phyloP scores from a whole-genome alignment of 2,113 vertebrate species.

The Riparia riparia region DNA sequence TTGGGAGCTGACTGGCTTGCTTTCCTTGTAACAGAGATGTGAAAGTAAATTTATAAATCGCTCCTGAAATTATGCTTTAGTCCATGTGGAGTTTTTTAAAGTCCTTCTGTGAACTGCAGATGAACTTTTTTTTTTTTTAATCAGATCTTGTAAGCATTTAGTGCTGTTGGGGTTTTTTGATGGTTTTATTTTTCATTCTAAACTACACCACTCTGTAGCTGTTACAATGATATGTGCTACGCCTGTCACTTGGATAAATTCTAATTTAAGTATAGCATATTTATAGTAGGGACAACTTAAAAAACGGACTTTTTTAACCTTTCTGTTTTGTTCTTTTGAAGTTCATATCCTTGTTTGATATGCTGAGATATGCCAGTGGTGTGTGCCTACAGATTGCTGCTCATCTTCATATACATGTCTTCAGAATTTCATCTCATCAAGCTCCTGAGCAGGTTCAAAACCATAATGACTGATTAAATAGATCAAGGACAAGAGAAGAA shows the following conservation, averaged over 20 bases:
- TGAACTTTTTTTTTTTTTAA: background rate
- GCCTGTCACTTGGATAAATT: background rate
- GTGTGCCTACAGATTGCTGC: slow-evolving; percentile 93
- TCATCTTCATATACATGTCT: slow-evolving; percentile 92
- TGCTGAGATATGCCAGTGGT: slow-evolving; percentile 89
- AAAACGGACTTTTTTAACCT: background rate
- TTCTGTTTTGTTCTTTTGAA: slow-evolving; percentile 75
- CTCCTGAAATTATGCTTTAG: background rate
- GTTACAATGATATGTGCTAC: background rate
- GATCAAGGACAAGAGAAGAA: slow-evolving; percentile 87
- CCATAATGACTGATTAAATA: slow-evolving; percentile 89
- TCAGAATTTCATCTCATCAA: slow-evolving; percentile 88
- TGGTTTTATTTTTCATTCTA: background rate
- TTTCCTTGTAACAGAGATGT: background rate
- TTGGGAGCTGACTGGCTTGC: background rate
- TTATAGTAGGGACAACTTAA: background rate
- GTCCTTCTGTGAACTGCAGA: background rate
- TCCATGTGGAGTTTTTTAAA: background rate
- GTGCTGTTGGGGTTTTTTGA: background rate
- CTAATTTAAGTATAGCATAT: background rate
- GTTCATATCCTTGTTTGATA: slow-evolving; percentile 90
- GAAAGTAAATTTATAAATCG: background rate
- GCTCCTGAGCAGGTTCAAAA: slow-evolving; percentile 82
- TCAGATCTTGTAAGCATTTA: background rate
- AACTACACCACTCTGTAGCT: background rate